These are phyloP conservation scores for Forbesichthys papilliferus DNA, from an alignment of 2,113 vertebrate genomes.

Conservation along the genomic window DNA sequence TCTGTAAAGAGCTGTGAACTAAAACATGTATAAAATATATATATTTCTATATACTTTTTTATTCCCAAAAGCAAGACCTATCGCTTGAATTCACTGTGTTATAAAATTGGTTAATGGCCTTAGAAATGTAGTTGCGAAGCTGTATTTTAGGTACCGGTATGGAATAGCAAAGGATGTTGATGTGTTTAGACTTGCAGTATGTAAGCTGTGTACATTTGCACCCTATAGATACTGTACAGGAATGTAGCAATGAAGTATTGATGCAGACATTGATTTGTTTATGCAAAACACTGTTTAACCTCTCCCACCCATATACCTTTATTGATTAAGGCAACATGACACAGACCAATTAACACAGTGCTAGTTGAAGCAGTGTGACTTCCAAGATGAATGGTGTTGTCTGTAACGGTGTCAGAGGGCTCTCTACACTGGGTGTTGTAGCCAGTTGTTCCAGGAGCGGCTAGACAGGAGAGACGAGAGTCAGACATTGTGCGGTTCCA, in stretches of 20 bases:
- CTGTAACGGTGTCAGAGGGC: conserved; percentile 13
- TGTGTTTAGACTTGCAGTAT: too few species aligned
- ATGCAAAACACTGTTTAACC: background rate
- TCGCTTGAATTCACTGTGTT: too few species aligned
- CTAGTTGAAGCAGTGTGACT: conserved; percentile 10
- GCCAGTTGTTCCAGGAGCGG: conserved; percentile 42
- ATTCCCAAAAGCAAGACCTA: too few species aligned
- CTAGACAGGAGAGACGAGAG: conserved; percentile 52
- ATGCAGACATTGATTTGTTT: background rate
- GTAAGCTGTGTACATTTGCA: background rate
- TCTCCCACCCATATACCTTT: background rate
- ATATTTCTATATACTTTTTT: too few species aligned
- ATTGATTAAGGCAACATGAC: conserved; percentile 35
- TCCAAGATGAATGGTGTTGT: conserved; percentile 45
- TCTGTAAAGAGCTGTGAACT: background rate
- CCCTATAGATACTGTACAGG: conserved; percentile 3
- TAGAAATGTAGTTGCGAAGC: too few species aligned
- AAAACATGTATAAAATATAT: too few species aligned
- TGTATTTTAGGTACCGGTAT: too few species aligned
- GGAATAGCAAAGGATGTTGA: too few species aligned
- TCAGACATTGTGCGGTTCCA: conserved; percentile 32
- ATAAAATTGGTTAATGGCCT: too few species aligned
- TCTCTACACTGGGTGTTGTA: conserved; percentile 34
- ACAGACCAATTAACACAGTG: conserved; percentile 24
- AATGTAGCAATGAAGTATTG: background rate